Base-by-base conservation (phyloP, 2,113 vertebrate species). In the Mesitornis unicolor region DNA sequence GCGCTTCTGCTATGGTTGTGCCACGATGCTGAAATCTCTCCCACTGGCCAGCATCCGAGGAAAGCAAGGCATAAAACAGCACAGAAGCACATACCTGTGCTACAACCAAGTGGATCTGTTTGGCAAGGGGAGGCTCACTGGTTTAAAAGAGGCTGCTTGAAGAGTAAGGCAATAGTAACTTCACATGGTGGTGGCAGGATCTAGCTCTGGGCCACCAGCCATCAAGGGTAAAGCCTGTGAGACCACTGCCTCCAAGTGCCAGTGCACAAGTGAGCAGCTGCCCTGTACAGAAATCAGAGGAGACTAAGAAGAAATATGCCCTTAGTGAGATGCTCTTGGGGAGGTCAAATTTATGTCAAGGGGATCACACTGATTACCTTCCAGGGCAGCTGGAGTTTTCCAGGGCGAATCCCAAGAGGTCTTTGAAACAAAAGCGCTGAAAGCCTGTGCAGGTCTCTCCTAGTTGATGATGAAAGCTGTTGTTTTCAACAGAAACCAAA, bases 11-110 rank as follows among this genome's bases (percentile, higher is more conserved):
- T 13, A 1, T 3, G 5, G 17, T 33, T 31, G 11, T 2, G 1
- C 31, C 8, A 15, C 0, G 1, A 20, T 0, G 2, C 25, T 11
- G 20, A 47, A 36, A 15, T 29, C 20, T 56, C 6, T 43, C 3
- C 7, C 7, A 31, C 13, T 64, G 1, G 0, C 5, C 0, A 0
- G 17, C 29, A 3, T 35, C 45, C 45, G 42, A 6, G 42, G 33
- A 85, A 70, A 24, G 14, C 10, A 60, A 43, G 33, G 2, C 33
- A 13, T 20, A 38, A 40, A 48, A 38, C 19, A 26, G 7, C 1
- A 1, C 20, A 38, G 20, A 25, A 61, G 10, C 25, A 16, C 0
- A 0, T 4, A 24, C 13, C 22, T 54, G 35, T 22, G 22, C 26
- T 36, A 6, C 17, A 40, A 2, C 9, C 1, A 5, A 7, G 25